These are phyloP conservation scores for Drosophila jambulina DNA, from an alignment of 1,140 invertebrate genomes.

Conservation along the genomic window DNA sequence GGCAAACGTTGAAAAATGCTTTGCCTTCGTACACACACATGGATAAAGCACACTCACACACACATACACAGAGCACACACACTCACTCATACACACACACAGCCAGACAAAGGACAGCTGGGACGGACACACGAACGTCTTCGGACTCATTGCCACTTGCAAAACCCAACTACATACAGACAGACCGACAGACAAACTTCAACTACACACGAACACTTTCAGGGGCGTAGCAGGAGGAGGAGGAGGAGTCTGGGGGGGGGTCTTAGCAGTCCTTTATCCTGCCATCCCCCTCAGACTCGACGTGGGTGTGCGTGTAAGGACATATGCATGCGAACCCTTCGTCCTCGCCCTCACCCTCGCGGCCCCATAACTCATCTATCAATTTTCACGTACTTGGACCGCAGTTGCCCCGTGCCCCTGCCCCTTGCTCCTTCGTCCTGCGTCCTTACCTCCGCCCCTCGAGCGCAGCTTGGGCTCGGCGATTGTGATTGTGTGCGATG, in stretches of 20 bases:
- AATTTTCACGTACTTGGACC: slow-evolving; percentile 84
- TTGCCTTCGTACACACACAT: slow-evolving; percentile 49
- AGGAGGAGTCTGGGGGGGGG: not conserved
- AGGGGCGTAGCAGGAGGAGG: not conserved
- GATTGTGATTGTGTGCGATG: slow-evolving; percentile 32
- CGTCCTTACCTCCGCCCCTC: slow-evolving; percentile 3
- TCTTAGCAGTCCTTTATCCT: slow-evolving; percentile 37
- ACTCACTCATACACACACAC: slow-evolving; percentile 15
- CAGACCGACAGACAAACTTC: slow-evolving; percentile 33
- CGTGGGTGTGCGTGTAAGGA: slow-evolving; percentile 58
- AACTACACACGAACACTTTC: slow-evolving; percentile 30
- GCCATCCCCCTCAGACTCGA: slow-evolving; percentile 11
- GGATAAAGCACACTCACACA: slow-evolving; percentile 20
- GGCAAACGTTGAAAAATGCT: slow-evolving; percentile 79
- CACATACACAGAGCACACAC: slow-evolving; percentile 15
- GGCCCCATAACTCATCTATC: slow-evolving; percentile 84
- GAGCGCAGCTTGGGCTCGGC: slow-evolving; percentile 17
- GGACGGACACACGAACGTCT: slow-evolving; percentile 77
- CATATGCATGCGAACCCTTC: slow-evolving; percentile 77
- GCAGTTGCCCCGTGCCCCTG: slow-evolving; percentile 56
- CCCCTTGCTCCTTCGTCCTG: not conserved
- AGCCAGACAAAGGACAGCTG: slow-evolving; percentile 38
- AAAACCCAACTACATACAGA: slow-evolving; percentile 65
- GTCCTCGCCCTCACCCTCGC: slow-evolving; percentile 20
- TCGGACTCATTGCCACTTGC: slow-evolving; percentile 83